Conservation (phyloP, 2,888 invertebrate species). For the Elgonia sp. region DNA sequence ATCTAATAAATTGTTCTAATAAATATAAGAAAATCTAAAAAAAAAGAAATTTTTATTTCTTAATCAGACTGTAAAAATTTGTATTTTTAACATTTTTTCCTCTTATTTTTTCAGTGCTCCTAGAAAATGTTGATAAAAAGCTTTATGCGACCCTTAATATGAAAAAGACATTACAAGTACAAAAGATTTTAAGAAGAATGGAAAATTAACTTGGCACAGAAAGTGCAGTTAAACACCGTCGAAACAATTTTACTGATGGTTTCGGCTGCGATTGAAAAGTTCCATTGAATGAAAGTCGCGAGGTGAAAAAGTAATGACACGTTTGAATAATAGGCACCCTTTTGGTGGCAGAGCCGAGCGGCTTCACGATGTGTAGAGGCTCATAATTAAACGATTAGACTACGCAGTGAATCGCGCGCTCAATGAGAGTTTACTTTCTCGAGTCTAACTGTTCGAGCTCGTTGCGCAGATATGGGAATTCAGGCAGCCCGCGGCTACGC, state of each 20-base stretch:
- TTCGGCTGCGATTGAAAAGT: conserved; percentile 48
- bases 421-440: conserved; percentile 81
- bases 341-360: conserved; percentile 32
- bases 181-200: not conserved
- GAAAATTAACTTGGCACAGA: not conserved
- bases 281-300: conserved; percentile 47
- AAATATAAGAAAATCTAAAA: too few species aligned
- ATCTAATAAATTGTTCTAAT: too few species aligned
- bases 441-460: conserved; percentile 68
- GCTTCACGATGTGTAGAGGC: conserved; percentile 54
- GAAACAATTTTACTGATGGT: conserved; percentile 31
- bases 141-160: not conserved
- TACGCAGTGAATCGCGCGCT: conserved; percentile 73
- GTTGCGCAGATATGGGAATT: conserved; percentile 85
- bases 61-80: too few species aligned
- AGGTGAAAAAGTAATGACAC: conserved; percentile 54
- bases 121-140: not conserved
- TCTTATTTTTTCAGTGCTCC: too few species aligned
- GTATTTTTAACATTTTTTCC: too few species aligned
- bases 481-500: conserved; percentile 80
- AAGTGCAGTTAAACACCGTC: conserved; percentile 13
- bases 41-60: too few species aligned
- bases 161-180: not conserved
- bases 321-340: conserved; percentile 57
- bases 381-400: conserved; percentile 83